Conservation (phyloP, 2,113 vertebrate genomes). For the Elanus axillaris region DNA sequence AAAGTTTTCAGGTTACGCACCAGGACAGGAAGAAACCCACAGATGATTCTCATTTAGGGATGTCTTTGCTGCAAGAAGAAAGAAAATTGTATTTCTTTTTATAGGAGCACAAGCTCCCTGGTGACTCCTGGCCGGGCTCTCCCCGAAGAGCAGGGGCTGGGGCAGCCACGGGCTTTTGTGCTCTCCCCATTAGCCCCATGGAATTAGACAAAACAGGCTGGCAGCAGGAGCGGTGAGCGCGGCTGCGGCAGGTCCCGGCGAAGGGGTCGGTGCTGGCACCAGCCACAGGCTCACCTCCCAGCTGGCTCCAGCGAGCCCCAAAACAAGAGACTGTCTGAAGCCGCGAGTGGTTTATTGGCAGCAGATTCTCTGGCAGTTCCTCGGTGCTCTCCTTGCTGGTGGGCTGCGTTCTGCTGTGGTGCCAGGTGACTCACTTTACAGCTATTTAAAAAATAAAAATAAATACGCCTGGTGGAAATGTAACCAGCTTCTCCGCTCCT, state of each 20-base stretch:
- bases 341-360: constrained; percentile 2
- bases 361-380: background rate
- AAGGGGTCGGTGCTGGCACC: background rate
- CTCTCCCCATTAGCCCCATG: background rate
- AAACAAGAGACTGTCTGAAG: background rate
- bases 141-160: background rate
- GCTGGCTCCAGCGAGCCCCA: background rate
- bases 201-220: constrained; percentile 35
- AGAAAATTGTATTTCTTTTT: background rate
- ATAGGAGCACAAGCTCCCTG: background rate
- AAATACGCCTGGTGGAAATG: background rate
- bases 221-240: background rate
- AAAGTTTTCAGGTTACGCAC: background rate
- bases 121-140: background rate
- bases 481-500: background rate
- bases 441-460: constrained; percentile 3
- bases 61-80: background rate
- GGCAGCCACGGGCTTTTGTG: background rate
- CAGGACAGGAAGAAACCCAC: background rate
- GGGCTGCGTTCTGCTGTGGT: background rate
- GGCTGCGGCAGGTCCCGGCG: background rate
- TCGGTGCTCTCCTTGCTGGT: background rate
- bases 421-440: constrained; percentile 39
- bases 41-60: background rate
- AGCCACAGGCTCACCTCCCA: background rate